Conservation (phyloP, 2,797 vertebrate species). For the Cetoscarus ocellatus region DNA sequence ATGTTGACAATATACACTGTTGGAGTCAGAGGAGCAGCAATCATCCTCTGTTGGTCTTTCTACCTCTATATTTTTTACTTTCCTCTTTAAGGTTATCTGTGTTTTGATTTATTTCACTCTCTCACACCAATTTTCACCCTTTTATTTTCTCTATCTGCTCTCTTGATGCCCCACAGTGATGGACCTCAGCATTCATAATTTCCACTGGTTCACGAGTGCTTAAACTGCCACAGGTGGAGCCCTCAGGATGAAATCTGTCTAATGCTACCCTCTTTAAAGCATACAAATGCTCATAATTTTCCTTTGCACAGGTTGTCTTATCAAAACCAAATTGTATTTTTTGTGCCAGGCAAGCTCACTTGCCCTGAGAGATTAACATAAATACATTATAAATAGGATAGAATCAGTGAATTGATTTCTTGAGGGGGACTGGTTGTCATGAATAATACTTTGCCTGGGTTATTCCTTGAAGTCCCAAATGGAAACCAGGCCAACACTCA, state of each 20-base stretch:
- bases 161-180: constrained; percentile 5
- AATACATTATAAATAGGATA: constrained; percentile 60
- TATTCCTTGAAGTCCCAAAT: constrained; percentile 44
- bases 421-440: constrained; percentile 55
- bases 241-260: constrained; percentile 37
- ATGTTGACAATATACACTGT: too few species aligned
- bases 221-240: constrained; percentile 49
- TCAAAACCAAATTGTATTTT: constrained; percentile 61
- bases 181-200: constrained; percentile 23
- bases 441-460: constrained; percentile 58
- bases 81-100: too few species aligned
- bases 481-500: constrained; percentile 50
- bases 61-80: too few species aligned
- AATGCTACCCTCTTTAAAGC: constrained; percentile 15
- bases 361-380: constrained; percentile 54
- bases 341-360: constrained; percentile 51
- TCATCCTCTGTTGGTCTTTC: too few species aligned
- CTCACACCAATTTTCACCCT: background rate
- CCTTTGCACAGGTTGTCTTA: constrained; percentile 48
- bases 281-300: constrained; percentile 49
- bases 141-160: background rate
- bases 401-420: constrained; percentile 63
- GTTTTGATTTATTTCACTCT: background rate
- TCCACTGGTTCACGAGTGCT: constrained; percentile 5
- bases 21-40: too few species aligned